Conservation (phyloP, 1,140 invertebrate genomes). For the Colletes latitarsis region DNA sequence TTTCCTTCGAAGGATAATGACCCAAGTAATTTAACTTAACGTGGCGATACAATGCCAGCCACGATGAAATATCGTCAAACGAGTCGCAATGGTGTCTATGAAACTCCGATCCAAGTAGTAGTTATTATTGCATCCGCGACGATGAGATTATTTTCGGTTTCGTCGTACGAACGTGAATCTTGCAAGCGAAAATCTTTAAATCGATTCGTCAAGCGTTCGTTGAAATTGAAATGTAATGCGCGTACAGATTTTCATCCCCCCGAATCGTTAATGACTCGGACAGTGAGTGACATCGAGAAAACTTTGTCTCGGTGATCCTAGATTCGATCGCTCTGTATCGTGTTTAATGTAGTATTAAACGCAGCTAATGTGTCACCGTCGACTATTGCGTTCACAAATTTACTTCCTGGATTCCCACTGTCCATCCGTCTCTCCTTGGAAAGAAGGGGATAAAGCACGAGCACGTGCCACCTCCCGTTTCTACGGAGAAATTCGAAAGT, state of each 20-base stretch:
- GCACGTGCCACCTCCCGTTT: conserved; percentile 63
- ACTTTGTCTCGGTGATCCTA: conserved; percentile 61
- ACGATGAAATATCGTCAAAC: conserved; percentile 49
- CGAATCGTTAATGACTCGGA: conserved; percentile 20
- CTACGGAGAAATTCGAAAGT: conserved; percentile 62
- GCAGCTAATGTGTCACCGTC: conserved; percentile 68
- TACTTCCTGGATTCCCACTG: conserved; percentile 63
- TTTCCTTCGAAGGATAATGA: conserved; percentile 48
- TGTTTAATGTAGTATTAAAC: conserved; percentile 78
- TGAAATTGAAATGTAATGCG: conserved; percentile 8
- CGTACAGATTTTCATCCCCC: conserved; percentile 23
- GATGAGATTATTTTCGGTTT: background rate
- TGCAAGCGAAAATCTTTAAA: no score
- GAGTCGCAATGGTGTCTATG: background rate
- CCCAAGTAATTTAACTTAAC: conserved; percentile 51
- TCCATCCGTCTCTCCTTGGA: conserved; percentile 23
- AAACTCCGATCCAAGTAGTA: background rate
- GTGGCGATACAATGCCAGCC: conserved; percentile 38
- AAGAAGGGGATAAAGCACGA: conserved; percentile 28
- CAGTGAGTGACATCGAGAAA: conserved; percentile 37
- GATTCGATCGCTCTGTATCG: conserved; percentile 44
- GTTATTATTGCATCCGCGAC: background rate
- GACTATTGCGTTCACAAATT: conserved; percentile 73
- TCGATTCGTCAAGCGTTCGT: no score
- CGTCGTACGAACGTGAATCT: no score